Percentiles rank a stretch among this genome's conserved stretches.
These are phyloP conservation scores for Pluvialis apricaria DNA, from an alignment of 2,113 vertebrate genomes.

Conservation along the genomic window DNA sequence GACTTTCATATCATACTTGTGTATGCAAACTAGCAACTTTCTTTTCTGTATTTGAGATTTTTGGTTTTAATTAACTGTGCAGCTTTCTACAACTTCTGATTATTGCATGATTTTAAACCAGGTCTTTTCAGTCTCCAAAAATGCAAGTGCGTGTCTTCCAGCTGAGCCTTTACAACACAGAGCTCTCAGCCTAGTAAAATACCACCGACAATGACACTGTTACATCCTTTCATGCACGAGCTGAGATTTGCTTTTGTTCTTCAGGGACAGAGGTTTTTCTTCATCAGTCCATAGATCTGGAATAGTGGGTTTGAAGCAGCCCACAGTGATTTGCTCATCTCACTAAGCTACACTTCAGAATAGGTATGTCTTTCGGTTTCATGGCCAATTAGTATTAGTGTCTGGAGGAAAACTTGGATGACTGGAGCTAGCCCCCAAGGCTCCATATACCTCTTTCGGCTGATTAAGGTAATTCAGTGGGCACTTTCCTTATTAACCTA, in stretches of 20 bases:
- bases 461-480: background rate
- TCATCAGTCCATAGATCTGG: background rate
- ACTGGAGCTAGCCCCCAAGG: background rate
- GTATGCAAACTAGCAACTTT: background rate
- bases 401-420: background rate
- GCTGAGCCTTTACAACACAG: background rate
- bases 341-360: background rate
- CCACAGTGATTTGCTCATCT: background rate
- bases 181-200: background rate
- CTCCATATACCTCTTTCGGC: background rate
- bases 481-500: background rate
- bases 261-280: background rate
- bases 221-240: background rate
- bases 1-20: background rate
- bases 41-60: background rate
- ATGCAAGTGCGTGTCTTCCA: background rate
- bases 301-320: background rate
- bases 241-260: background rate
- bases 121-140: background rate
- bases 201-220: background rate
- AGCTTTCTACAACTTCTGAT: background rate
- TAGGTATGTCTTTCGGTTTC: background rate
- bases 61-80: background rate
- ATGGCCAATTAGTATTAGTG: background rate
- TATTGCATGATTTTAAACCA: background rate